Evolutionary conservation across 2,797 vertebrate genomes (phyloP).

Genomic region (Potorous gilbertii): DNA sequence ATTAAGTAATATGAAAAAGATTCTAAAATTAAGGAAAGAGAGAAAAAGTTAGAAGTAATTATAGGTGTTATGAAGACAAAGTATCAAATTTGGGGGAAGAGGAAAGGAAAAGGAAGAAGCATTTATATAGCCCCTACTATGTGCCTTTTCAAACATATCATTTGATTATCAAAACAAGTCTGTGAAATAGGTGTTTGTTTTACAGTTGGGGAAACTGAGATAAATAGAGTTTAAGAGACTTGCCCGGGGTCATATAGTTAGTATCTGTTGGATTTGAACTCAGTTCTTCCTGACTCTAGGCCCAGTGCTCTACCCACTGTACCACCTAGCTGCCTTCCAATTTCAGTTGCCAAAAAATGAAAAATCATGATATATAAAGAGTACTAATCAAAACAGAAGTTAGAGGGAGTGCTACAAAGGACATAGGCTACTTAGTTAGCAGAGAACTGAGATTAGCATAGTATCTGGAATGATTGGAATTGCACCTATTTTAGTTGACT

Average conservation of each 20-base stretch:
- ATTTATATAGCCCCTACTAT: background rate
- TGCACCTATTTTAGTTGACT: background rate
- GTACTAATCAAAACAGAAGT: background rate
- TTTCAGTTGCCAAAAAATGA: background rate
- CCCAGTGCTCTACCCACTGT: background rate
- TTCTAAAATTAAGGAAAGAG: background rate
- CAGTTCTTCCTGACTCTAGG: background rate
- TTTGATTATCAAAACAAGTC: background rate
- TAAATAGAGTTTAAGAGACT: background rate
- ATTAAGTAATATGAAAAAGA: conserved; percentile 14
- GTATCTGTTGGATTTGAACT: background rate
- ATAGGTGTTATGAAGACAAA: background rate
- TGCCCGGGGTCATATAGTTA: background rate
- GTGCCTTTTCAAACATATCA: background rate
- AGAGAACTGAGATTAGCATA: background rate
- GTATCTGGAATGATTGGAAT: background rate
- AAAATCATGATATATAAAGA: background rate
- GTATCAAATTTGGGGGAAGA: background rate
- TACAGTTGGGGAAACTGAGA: background rate
- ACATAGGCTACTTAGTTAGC: conserved; percentile 14
- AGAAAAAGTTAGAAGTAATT: background rate
- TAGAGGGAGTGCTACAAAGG: conserved; percentile 55
- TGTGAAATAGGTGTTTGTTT: background rate
- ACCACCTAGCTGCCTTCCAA: background rate
- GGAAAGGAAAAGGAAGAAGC: background rate